Evolutionary conservation across 2,113 vertebrate species (phyloP), one percentile per base, ranked within the genome.

Genomic region (Podarcis raffonei): DNA sequence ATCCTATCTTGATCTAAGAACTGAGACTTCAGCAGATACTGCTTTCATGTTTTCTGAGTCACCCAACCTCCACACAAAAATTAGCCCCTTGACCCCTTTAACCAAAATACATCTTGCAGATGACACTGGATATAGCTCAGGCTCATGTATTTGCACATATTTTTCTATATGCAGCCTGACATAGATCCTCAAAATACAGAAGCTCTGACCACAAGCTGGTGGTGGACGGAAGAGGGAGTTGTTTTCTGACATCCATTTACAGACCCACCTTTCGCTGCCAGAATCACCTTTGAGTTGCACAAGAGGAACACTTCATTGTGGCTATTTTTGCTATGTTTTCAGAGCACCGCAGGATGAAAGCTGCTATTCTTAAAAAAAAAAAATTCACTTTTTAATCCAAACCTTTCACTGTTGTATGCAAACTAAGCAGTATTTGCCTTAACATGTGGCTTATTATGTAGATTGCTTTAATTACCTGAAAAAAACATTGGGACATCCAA

Each of bases 311-410:
- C 66, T 62, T 82, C 1, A 85, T 88, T 87, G 23, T 1, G 5
- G 91, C 91, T 93, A 95, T 93, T 90, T 92, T 89, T 6, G 2
- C 39, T 42, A 30, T 22, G 37, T 77, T 86, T 85, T 18, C 84
- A 86, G 53, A 16, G 13, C 32, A 62, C 48, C 9, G 48, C 22
- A 30, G 23, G 30, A 16, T 18, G 25, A 42, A 23, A 62, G 39
- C 23, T 27, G 57, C 22, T 13, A 2, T 78, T 86, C 25, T n/a
- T 27, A 42, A 9, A 78, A 48, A 42, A 42, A 9, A 78, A 48
- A 42, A 9, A 78, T n/a, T 25, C 8, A 22, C 2, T 9, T 77
- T 86, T n/a, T 6, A 35, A 8, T 71, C 42, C n/a, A 69, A 15
- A 80, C 71, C 30, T 18, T 59, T 72, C 20, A 35, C 32, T 32